Percentiles rank a stretch among this genome's conserved stretches.
Conservation (phyloP, 2,888 invertebrate genomes). For the Colostygia pectinataria region DNA sequence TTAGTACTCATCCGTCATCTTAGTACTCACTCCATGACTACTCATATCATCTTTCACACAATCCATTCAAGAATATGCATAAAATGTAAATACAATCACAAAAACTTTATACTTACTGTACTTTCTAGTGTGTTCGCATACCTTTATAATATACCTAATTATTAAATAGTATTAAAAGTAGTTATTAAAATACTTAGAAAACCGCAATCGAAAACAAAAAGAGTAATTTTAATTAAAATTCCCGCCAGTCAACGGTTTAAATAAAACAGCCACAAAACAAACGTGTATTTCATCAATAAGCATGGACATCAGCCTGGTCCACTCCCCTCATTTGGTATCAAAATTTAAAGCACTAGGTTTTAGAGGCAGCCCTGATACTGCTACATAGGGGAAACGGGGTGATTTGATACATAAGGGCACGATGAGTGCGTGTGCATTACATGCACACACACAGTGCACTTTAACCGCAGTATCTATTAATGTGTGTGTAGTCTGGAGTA, state of each 20-base stretch:
- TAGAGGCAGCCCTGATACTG: constrained; percentile 49
- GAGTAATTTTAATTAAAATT: background rate
- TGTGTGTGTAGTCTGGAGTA: constrained; percentile 40
- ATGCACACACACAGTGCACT: constrained; percentile 30
- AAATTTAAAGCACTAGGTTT: constrained; percentile 29
- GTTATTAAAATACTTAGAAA: too few relatives aligned
- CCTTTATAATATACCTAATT: too few relatives aligned
- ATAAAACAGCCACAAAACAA: constrained; percentile 5
- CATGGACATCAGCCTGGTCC: background rate
- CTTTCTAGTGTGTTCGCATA: too few relatives aligned
- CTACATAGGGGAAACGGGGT: constrained; percentile 48
- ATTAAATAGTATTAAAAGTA: too few relatives aligned
- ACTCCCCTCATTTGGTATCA: constrained; percentile 12
- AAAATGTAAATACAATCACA: too few relatives aligned
- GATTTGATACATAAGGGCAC: constrained; percentile 55
- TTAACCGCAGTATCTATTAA: constrained; percentile 21
- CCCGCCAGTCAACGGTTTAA: background rate
- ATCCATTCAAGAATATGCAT: too few relatives aligned
- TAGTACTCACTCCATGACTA: too few relatives aligned
- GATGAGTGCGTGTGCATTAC: constrained; percentile 44
- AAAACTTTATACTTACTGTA: too few relatives aligned
- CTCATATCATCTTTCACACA: too few relatives aligned
- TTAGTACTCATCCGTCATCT: too few relatives aligned
- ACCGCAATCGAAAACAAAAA: background rate
- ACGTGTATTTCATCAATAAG: background rate